These are phyloP conservation scores for Amblyraja radiata DNA, from an alignment of 2,797 vertebrate species.

Conservation along the genomic window DNA sequence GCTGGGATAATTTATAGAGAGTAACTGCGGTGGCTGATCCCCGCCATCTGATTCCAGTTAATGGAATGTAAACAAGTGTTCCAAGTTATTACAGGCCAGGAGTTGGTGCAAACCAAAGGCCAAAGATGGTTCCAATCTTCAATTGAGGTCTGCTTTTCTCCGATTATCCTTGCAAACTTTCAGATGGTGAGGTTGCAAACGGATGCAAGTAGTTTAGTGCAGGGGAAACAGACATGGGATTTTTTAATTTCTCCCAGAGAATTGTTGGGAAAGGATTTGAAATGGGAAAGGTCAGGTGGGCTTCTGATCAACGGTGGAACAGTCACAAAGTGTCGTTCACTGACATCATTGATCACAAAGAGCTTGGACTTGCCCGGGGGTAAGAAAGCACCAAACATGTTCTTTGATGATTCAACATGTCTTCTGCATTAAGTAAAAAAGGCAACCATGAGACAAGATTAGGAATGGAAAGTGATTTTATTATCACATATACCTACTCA, in stretches of 20 bases:
- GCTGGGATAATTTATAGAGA: neutral
- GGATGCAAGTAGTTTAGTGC: neutral
- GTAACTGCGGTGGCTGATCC: constrained; percentile 4
- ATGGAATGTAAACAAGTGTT: constrained; percentile 30
- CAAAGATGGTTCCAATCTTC: constrained; percentile 36
- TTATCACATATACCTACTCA: too few species aligned
- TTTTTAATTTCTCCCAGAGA: neutral
- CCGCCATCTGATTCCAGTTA: constrained; percentile 35
- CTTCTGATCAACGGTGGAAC: neutral
- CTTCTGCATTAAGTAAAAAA: too few species aligned
- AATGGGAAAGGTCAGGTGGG: neutral
- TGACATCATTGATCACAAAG: neutral
- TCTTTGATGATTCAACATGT: neutral
- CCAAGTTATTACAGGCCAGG: neutral
- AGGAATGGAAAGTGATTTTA: neutral
- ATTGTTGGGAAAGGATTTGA: neutral
- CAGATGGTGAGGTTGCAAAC: neutral
- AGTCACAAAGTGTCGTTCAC: neutral
- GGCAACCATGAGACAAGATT: neutral
- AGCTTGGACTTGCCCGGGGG: neutral
- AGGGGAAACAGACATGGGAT: neutral
- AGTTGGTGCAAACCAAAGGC: neutral
- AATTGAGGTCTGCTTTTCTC: neutral
- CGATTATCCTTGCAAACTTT: neutral
- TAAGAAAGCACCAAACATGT: neutral